Conservation (phyloP, 2,888 invertebrate genomes). For the Trimorus sp. region DNA sequence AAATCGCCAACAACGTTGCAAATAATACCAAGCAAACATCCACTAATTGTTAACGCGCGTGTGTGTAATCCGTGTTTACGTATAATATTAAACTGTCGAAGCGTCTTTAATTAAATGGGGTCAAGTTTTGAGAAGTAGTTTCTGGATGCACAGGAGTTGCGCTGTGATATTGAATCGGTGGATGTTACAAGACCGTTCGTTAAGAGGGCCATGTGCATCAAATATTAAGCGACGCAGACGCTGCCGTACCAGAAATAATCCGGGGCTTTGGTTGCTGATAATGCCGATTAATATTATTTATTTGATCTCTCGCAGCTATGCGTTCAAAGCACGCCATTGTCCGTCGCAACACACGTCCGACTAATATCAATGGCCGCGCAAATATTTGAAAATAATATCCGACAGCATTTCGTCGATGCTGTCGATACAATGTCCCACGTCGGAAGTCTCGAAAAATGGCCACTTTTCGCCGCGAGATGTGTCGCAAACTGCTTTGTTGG, state of each 20-base stretch:
- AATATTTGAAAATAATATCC: no score
- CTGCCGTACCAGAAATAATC: slow-evolving; percentile 47
- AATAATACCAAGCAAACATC: no score
- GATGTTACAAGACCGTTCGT: slow-evolving; percentile 44
- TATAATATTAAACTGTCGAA: slow-evolving; percentile 29
- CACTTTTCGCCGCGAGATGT: no score
- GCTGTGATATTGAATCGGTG: slow-evolving; percentile 33
- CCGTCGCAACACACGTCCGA: no score
- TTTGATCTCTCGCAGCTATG: slow-evolving; percentile 3
- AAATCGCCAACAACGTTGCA: no score
- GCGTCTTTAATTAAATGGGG: slow-evolving; percentile 28
- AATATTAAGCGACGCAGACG: slow-evolving; percentile 51
- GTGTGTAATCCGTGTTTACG: background rate
- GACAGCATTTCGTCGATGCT: no score
- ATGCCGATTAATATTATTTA: slow-evolving; percentile 56
- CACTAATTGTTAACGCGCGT: no score
- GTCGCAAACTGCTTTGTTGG: no score
- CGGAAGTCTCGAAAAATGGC: no score
- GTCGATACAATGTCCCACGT: no score
- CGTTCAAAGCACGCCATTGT: no score
- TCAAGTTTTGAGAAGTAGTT: slow-evolving; percentile 35
- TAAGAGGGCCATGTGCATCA: slow-evolving; percentile 64
- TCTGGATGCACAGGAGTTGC: slow-evolving; percentile 28
- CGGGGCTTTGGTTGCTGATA: slow-evolving; percentile 52
- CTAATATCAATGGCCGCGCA: no score